Conservation (phyloP, 2,113 vertebrate genomes). For the Calidris pygmaea region DNA sequence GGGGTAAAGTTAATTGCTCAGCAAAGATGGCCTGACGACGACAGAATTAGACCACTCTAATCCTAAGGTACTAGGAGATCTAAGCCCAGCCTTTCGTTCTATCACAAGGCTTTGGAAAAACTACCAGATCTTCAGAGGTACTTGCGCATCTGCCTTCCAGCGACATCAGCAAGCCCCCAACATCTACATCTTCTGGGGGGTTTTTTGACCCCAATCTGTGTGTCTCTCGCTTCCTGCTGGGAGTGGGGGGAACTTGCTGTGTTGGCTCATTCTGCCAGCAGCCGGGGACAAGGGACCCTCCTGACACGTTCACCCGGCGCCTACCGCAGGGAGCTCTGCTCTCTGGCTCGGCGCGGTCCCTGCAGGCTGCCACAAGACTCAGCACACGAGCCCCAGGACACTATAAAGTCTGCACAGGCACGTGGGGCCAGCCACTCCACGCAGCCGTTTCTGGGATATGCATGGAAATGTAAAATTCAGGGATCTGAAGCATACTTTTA, state of each 20-base stretch:
- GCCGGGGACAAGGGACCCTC: background rate
- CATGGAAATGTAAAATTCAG: background rate
- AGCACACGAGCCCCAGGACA: background rate
- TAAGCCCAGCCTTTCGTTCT: background rate
- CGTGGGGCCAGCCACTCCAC: background rate
- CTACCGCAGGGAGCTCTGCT: background rate
- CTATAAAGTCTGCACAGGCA: background rate
- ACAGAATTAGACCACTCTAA: background rate
- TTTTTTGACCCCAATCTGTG: background rate
- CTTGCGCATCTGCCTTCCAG: background rate
- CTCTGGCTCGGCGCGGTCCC: background rate
- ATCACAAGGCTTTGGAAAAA: background rate
- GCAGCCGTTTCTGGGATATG: background rate
- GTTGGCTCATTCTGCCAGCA: background rate
- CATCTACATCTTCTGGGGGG: background rate
- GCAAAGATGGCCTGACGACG: background rate
- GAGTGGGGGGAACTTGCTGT: background rate
- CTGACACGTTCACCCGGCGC: background rate
- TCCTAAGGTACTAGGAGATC: background rate
- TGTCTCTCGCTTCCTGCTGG: background rate
- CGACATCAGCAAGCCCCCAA: background rate
- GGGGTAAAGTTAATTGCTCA: background rate
- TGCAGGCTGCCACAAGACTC: background rate
- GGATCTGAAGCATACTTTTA: background rate
- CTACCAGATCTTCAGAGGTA: background rate